These are phyloP conservation scores for Drosophila greeni DNA, from an alignment of 2,888 invertebrate genomes.

Conservation along the genomic window DNA sequence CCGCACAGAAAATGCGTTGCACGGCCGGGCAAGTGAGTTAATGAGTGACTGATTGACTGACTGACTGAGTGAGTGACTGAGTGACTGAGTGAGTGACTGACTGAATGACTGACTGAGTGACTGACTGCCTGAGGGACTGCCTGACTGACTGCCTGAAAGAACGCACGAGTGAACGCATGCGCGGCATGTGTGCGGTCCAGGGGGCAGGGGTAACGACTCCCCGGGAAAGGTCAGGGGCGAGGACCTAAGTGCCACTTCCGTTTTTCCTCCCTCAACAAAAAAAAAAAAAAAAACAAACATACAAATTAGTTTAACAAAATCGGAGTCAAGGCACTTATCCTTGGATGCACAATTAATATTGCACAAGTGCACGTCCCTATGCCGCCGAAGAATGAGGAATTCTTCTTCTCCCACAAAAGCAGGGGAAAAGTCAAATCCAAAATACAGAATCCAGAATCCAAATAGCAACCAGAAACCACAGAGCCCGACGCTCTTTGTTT, in stretches of 20 bases:
- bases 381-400: constrained; percentile 3
- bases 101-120: constrained; percentile 2
- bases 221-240: constrained; percentile 19
- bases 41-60: constrained; percentile 10
- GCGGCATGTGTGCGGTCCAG: constrained; percentile 42
- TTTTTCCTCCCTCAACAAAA: constrained; percentile 13
- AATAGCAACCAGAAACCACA: neutral
- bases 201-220: neutral
- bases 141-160: constrained; percentile 3
- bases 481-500: constrained; percentile 50
- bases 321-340: constrained; percentile 36
- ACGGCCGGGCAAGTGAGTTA: constrained; percentile 6
- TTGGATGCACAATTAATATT: constrained; percentile 54
- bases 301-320: constrained; percentile 37
- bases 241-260: constrained; percentile 43
- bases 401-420: neutral
- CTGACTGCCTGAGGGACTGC: constrained; percentile 3
- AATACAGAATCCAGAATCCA: neutral
- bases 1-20: constrained; percentile 15
- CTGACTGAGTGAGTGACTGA: constrained; percentile 9
- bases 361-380: constrained; percentile 53
- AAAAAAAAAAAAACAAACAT: too few species aligned
- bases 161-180: constrained; percentile 26
- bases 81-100: constrained; percentile 7
- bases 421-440: neutral